Percentiles rank a stretch among this genome's conserved stretches.
Conservation (phyloP, 2,113 vertebrate species). For the Rhinogobius similis region DNA sequence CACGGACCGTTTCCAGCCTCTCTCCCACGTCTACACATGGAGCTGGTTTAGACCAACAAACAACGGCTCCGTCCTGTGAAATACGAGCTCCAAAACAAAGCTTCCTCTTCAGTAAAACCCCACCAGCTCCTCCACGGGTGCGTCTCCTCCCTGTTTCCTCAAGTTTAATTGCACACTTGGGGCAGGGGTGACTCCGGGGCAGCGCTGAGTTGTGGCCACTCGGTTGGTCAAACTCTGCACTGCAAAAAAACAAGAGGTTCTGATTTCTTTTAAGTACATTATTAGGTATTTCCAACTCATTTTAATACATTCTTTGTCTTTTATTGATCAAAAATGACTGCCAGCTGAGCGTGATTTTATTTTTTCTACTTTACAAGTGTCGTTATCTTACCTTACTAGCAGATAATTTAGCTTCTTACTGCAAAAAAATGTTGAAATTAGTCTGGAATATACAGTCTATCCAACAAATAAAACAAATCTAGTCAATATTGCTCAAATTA, state of each 20-base stretch:
- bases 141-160: constrained; percentile 53
- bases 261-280: too few species aligned
- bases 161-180: constrained; percentile 69
- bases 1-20: constrained; percentile 33
- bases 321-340: too few species aligned
- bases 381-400: too few species aligned
- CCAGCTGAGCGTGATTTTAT: too few species aligned
- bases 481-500: too few species aligned
- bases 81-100: constrained; percentile 72
- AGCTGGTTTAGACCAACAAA: constrained; percentile 72
- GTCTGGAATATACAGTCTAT: too few species aligned
- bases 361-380: too few species aligned
- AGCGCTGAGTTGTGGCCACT: constrained; percentile 60
- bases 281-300: too few species aligned
- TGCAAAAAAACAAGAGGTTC: not conserved
- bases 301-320: too few species aligned
- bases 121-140: constrained; percentile 31
- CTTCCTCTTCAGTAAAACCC: constrained; percentile 47
- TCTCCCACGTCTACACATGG: constrained; percentile 54
- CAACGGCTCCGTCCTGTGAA: constrained; percentile 69
- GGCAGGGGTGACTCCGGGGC: constrained; percentile 40
- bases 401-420: too few species aligned
- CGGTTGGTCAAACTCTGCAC: constrained; percentile 29
- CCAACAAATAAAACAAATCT: too few species aligned
- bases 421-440: too few species aligned